Conservation (phyloP, 1,140 invertebrate genomes). For the Megalonaias nervosa region DNA sequence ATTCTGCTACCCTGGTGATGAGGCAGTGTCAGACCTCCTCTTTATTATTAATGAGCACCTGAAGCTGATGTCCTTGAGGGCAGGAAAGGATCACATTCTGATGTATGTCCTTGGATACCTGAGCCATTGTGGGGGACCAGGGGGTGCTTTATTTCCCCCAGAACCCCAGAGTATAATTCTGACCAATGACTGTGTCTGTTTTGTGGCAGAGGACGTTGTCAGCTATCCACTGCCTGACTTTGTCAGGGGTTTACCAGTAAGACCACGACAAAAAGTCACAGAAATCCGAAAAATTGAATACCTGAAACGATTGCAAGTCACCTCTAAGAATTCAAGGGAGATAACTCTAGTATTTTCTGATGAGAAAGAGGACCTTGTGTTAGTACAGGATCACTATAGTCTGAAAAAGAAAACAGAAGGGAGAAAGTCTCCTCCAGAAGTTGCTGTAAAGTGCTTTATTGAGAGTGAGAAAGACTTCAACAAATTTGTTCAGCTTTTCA, state of each 20-base stretch:
- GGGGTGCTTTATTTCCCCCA: slow-evolving; percentile 26
- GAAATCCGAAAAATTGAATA: slow-evolving; percentile 60
- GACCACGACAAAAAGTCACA: slow-evolving; percentile 55
- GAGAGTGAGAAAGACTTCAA: slow-evolving; percentile 60
- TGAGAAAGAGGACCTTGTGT: slow-evolving; percentile 61
- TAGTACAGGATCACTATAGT: slow-evolving; percentile 65
- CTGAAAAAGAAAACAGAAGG: slow-evolving; percentile 36
- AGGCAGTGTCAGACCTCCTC: slow-evolving; percentile 61
- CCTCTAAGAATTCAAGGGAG: slow-evolving; percentile 39
- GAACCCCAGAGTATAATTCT: slow-evolving; percentile 59
- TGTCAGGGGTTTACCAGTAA: slow-evolving; percentile 61
- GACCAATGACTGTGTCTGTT: slow-evolving; percentile 60
- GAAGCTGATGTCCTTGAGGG: slow-evolving; percentile 16
- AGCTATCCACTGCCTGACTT: slow-evolving; percentile 70
- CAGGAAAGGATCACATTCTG: slow-evolving; percentile 43
- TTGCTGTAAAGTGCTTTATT: slow-evolving; percentile 51
- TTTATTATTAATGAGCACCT: slow-evolving; percentile 60
- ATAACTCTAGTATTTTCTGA: slow-evolving; percentile 64
- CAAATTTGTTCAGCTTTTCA: slow-evolving; percentile 59
- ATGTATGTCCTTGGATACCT: slow-evolving; percentile 59
- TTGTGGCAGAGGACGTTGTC: slow-evolving; percentile 63
- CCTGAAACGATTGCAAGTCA: slow-evolving; percentile 56
- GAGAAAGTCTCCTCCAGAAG: slow-evolving; percentile 50
- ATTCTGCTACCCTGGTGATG: slow-evolving; percentile 68
- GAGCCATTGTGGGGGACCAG: slow-evolving; percentile 34